phyloP scores from a whole-genome alignment of 1,140 invertebrate species.

The Chionoecetes opilio region DNA sequence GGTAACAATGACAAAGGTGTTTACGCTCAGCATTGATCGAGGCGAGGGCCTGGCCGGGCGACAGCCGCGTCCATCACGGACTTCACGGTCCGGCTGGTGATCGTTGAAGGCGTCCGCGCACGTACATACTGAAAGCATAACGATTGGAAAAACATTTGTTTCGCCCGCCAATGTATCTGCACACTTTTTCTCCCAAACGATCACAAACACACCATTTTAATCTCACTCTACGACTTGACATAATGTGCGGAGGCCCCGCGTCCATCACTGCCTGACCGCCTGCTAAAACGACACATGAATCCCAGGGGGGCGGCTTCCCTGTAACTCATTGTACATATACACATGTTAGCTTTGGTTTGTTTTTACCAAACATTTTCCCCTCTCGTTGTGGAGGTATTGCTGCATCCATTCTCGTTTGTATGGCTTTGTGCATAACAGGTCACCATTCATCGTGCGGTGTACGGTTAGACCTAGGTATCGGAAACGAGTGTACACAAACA shows the following conservation, averaged over 20 bases:
- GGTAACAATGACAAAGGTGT: slow-evolving; percentile 28
- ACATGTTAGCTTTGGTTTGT: neutral
- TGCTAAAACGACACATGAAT: neutral
- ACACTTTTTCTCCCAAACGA: neutral
- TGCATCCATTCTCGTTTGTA: slow-evolving; percentile 19
- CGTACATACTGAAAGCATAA: neutral
- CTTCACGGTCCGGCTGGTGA: neutral
- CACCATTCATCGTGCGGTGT: slow-evolving; percentile 6
- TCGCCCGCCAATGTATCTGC: neutral
- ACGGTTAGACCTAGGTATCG: neutral
- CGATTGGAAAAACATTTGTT: neutral
- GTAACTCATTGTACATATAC: neutral
- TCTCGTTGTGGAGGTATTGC: neutral
- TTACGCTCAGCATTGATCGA: neutral
- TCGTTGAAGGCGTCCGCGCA: neutral
- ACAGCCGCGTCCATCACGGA: neutral
- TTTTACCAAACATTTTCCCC: neutral
- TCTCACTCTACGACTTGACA: neutral
- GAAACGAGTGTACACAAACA: neutral
- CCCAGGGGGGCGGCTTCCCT: neutral
- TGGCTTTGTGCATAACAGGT: slow-evolving; percentile 27
- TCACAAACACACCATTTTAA: neutral
- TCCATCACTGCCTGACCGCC: neutral
- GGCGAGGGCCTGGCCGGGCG: neutral
- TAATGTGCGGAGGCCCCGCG: neutral